These are phyloP conservation scores for Ectemnius lituratus DNA, from an alignment of 2,888 invertebrate genomes.

Conservation along the genomic window DNA sequence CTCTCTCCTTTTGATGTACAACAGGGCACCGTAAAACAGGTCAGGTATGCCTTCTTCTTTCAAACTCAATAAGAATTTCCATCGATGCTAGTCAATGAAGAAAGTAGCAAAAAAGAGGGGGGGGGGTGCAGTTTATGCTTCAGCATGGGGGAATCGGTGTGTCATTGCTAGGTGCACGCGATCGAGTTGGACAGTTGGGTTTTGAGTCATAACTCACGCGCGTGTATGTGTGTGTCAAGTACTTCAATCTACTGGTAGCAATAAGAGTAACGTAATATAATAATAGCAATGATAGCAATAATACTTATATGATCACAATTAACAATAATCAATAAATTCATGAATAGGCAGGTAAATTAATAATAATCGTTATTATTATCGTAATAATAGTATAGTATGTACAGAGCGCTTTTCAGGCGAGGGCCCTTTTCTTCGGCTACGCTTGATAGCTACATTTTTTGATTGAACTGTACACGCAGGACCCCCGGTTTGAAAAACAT, in stretches of 20 bases:
- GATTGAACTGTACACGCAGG: slow-evolving; percentile 73
- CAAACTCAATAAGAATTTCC: slow-evolving; percentile 11
- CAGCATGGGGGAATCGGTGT: slow-evolving; percentile 58
- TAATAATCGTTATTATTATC: slow-evolving; percentile 70
- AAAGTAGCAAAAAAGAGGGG: slow-evolving; percentile 63
- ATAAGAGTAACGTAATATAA: slow-evolving; percentile 59
- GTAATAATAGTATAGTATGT: slow-evolving; percentile 74
- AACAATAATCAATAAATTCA: slow-evolving; percentile 70
- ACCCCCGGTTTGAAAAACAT: slow-evolving; percentile 64
- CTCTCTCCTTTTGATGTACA: no score
- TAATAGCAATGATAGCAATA: slow-evolving; percentile 52
- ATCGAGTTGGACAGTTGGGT: no score
- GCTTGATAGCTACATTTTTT: slow-evolving; percentile 67
- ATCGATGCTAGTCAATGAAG: slow-evolving; percentile 57
- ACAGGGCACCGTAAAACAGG: no score
- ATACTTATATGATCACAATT: slow-evolving; percentile 67
- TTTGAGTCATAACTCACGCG: no score
- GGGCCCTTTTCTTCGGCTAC: slow-evolving; percentile 65
- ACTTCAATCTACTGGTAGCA: slow-evolving; percentile 54
- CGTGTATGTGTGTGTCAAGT: slow-evolving; percentile 37
- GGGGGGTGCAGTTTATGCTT: slow-evolving; percentile 68
- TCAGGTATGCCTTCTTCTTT: no score
- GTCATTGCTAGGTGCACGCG: slow-evolving; percentile 22
- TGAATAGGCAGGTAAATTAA: slow-evolving; percentile 74
- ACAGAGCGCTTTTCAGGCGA: slow-evolving; percentile 71